Evolutionary conservation across 2,113 vertebrate species (phyloP), one percentile per base, ranked within the genome.

Genomic region (Poeciliopsis prolifica): DNA sequence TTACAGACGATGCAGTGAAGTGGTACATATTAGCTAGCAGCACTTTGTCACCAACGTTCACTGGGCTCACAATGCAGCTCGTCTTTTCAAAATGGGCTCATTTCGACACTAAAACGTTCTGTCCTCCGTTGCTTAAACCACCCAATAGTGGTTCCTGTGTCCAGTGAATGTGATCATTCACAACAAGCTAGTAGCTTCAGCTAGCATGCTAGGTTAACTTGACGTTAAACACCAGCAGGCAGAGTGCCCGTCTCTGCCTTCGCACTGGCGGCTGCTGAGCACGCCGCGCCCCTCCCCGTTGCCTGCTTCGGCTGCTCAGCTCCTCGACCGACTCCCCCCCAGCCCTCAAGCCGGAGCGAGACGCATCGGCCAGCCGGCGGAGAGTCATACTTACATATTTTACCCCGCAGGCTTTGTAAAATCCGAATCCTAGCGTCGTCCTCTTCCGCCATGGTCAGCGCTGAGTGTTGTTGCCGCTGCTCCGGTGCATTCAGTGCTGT

Each of bases 341-440:
- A 24, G 51, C 5, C 35, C 17, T 28, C 51, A 26, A 58, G 31
- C 44, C 44, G 17, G 30, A 30, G 35, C 10, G 17, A 51, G 51
- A 70, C 61, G 70, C 75, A 31, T 22, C 58, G 68, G n/a, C 17
- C 9, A 30, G 1, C 15, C 69, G 11, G 69, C 70, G 35, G 75
- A 68, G 40, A 15, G 24, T 29, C 37, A 19, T 26, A 96, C 96
- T 96, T 93, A 97, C 96, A 97, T 84, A 96, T 97, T 92, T 96
- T 97, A 9, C 95, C 95, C 81, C 96, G 91, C 79, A 97, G 93
- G 72, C 94, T 96, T 91, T 96, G 95, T 90, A 96, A 90, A 87
- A 95, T 92, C 87, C 96, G 94, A 86, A 96, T 92, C 88, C 83
- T 93, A 74, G 81, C 89, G 86, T 95, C 94, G 82, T 94, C 92